Evolutionary conservation across 1,140 invertebrate genomes (phyloP).

Genomic region (Delia radicum): DNA sequence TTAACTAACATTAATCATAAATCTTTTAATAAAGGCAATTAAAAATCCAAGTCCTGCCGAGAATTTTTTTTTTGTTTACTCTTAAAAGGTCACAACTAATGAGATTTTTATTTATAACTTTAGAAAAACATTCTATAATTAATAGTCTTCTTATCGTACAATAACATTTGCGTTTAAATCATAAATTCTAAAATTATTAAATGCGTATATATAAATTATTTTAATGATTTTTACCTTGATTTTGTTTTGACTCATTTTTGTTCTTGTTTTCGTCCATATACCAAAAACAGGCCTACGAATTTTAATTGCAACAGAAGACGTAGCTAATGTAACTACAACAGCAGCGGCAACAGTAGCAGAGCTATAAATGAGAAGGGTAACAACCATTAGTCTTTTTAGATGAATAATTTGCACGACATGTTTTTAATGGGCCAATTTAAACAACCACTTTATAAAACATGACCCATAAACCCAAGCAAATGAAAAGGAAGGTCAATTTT

Average conservation of each 20-base stretch:
- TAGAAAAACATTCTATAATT: background rate
- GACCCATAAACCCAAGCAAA: background rate
- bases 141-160: background rate
- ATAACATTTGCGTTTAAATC: background rate
- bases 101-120: background rate
- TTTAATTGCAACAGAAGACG: constrained; percentile 47
- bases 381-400: background rate
- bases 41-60: background rate
- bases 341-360: background rate
- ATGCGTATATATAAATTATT: background rate
- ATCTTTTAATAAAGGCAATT: background rate
- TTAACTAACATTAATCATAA: too few species aligned
- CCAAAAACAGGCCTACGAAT: constrained; percentile 47
- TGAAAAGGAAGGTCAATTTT: background rate
- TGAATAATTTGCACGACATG: constrained; percentile 7
- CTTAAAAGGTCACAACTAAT: background rate
- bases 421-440: background rate
- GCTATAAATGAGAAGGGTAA: background rate
- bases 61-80: background rate
- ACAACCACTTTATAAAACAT: too few species aligned
- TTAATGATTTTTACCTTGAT: constrained; percentile 28
- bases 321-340: background rate
- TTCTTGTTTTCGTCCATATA: constrained; percentile 29
- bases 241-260: background rate
- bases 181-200: background rate